Evolutionary conservation across 2,888 invertebrate genomes (phyloP), one percentile per base, ranked within the genome.

Genomic region (Disparrhopalites patrizii): DNA sequence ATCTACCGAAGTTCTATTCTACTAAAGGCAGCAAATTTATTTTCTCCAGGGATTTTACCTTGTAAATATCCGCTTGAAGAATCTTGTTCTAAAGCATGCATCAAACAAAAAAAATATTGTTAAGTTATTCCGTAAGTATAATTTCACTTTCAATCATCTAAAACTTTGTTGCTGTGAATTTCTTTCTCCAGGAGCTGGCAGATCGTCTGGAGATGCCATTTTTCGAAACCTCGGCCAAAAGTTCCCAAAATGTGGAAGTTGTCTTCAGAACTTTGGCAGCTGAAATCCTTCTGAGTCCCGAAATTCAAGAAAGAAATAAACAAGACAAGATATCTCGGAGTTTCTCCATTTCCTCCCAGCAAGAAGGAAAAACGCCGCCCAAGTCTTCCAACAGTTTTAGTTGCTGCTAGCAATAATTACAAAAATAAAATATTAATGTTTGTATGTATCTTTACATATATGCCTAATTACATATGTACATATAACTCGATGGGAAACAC

Each of bases 211-310:
- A 68, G 18, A 70, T 72, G 52, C 67, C 72, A 18, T 74, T 72
- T 54, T 68, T 74, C 36, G 73, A 74, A 50, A 70, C 72, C 10
- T 72, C 72, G 1, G 72, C 72, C n/a, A 71, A 71, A 50, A 69
- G 69, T 51, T 54, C 64, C 10, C 62, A 65, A 1, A 74, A 74
- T 61, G 72, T 74, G 4, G 70, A 71, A 51, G 68, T 68, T 1
- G 72, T 72, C 1, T 74, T 74, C 50, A 61, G 73, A 15, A 67
- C 71, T 0, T 54, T 72, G n/a, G 63, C 55, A 3, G 61, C 51
- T 1, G 38, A 64, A 30, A 47, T 57, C 20, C 38, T 51, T 30
- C 31, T 40, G 7, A 56, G 56, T 25, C 50, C 60, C 23, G 47
- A 40, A 43, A 55, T 23, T 7, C 36, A 30, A 4, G 55, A 40